Base-by-base conservation (phyloP, 2,797 vertebrate genomes). In the Lacerta viridis region DNA sequence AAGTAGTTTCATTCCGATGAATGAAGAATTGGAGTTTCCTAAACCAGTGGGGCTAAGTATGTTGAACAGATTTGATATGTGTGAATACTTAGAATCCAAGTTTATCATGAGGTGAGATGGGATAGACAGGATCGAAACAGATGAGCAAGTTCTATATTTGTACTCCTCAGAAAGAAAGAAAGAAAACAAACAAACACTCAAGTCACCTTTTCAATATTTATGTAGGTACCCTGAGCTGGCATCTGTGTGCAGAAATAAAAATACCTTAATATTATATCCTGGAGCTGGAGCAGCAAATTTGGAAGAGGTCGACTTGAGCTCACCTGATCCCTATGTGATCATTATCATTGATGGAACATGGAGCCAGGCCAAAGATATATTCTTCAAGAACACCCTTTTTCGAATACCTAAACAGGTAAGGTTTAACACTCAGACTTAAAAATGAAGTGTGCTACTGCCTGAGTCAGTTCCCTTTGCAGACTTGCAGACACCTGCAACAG, bases 351-450 rank as follows among this genome's bases (percentile, higher is more conserved):
- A 99, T 78, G 99, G 99, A 87, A 99, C 99, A 7, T 99, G 99
- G 99, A 99, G 98, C 94, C 99, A 99, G 93, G 99, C 99, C 64
- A 99, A 99, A 96, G 98, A 99, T 93, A 99, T 99, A 97, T 99
- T 99, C 95, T 98, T 98, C 90, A 98, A 98, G 96, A 99, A 99
- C 96, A 94, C 97, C 80, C 97, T 99, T 91, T 98, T 99, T 85
- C 98, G 97, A 75, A 96, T 98, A 93, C 99, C 99, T 4, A 98
- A 97, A 95, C 99, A 99, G 98, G 99, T 99, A 96, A 85, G 29
- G 82, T 90, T n/a, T 71, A 90, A 43, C 39, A 66, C 7, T 41
- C 11, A 41, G 43, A 61, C 2, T 41, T 84, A 84, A 83, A 43
- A 82, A 29, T 55, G 25, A 18, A 33, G 43, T 17, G n/a, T 85